Base-by-base conservation (phyloP, 2,797 vertebrate genomes). In the Cynodonichthys magdalenae region DNA sequence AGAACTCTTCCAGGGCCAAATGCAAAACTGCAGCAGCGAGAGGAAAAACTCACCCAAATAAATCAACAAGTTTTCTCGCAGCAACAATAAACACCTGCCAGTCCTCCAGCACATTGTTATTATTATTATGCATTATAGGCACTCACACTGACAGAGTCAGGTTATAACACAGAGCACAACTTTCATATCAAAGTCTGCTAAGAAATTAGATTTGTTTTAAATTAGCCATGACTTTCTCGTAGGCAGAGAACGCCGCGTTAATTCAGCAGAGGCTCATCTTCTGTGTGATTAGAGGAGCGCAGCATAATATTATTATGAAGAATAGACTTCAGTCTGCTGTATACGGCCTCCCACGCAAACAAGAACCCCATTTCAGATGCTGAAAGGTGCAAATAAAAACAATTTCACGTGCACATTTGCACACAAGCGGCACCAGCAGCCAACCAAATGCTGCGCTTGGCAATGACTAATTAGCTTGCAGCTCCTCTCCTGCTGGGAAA, bases 221-320 rank as follows among this genome's bases (percentile, higher is more conserved):
- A 66, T 75, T 1, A 59, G 49, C 53, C 59, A 45, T 50, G 51
- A 5, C 51, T 47, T 69, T 56, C 53, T 19, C n/a, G 47, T 47
- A 62, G 45, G 36, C 60, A 57, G 31, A 54, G 1, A 31, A 59
- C 49, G 39, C 3, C 3, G 10, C 29, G 28, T 66, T 75, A 70
- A 69, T 67, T 71, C 62, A 77, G 49, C n/a, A 1, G 50, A 74
- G 59, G 27, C 54, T 39, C 54, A 53, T 76, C 66, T 53, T 67
- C 53, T 24, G 48, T n/a, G 61, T 72, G 63, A 78, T 81, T 70
- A 71, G 48, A 69, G 19, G 24, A 29, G 65, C n/a, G 27, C 61
- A 48, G 29, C 60, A 61, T 44, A 61, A 55, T 39, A 47, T 79
- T 63, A 51, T 58, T 49, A 39, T 69, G 59, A 70, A 59, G 20